Conservation (phyloP, 2,888 invertebrate genomes). For the Stramonita haemastoma region DNA sequence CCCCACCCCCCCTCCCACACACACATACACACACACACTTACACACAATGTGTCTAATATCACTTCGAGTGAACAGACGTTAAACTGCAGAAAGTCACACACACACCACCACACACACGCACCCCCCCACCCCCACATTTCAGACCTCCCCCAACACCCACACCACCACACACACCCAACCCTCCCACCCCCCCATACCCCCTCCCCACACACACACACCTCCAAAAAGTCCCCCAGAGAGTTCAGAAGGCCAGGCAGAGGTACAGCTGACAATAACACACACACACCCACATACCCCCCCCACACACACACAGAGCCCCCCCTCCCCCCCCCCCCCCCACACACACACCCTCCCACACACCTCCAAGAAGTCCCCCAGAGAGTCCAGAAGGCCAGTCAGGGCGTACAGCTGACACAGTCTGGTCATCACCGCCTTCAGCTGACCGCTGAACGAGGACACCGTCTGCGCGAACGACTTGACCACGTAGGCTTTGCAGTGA, state of each 20-base stretch:
- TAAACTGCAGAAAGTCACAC: neutral
- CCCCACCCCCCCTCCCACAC: no score
- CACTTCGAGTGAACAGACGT: neutral
- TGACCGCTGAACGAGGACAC: conserved; percentile 79
- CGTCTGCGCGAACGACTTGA: conserved; percentile 82
- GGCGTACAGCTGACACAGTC: conserved; percentile 88
- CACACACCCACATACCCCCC: neutral
- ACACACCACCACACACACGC: neutral
- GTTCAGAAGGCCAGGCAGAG: no score
- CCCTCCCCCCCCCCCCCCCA: neutral
- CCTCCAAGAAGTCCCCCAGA: conserved; percentile 89
- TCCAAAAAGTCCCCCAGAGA: no score
- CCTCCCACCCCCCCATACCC: no score
- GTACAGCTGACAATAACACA: neutral
- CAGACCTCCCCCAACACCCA: no score
- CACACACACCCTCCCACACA: conserved; percentile 76
- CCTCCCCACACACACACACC: neutral
- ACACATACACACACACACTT: neutral
- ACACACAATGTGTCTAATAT: neutral
- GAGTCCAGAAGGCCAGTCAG: conserved; percentile 86
- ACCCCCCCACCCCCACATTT: no score
- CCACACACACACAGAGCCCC: neutral
- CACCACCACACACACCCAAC: no score
- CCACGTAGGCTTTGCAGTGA: conserved; percentile 86
- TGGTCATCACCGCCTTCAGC: conserved; percentile 83